Evolutionary conservation across 2,113 vertebrate genomes (phyloP).

Genomic region (Lampris megalopsis): DNA sequence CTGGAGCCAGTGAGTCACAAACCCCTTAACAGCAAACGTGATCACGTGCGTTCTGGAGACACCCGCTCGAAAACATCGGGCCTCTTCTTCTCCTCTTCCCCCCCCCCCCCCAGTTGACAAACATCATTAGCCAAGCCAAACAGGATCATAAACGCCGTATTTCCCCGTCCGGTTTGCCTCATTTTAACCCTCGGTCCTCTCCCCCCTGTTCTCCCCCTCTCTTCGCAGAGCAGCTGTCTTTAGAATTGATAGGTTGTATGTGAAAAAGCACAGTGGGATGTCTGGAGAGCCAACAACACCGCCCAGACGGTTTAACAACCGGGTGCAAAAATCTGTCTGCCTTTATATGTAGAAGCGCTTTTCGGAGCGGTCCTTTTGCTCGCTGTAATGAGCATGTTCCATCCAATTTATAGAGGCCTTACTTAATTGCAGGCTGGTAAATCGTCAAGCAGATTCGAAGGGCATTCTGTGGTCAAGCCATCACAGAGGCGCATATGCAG

Average conservation of each 20-base stretch:
- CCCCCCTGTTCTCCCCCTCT: background rate
- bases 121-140: constrained; percentile 36
- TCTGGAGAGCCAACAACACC: constrained; percentile 44
- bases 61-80: constrained; percentile 55
- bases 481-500: constrained; percentile 45
- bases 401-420: background rate
- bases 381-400: constrained; percentile 44
- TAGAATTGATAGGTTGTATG: constrained; percentile 28
- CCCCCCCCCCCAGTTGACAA: constrained; percentile 35
- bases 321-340: constrained; percentile 64
- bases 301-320: constrained; percentile 65
- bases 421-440: constrained; percentile 20
- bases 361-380: constrained; percentile 36
- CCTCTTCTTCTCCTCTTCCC: constrained; percentile 43
- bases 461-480: constrained; percentile 43
- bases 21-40: constrained; percentile 67
- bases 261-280: constrained; percentile 25
- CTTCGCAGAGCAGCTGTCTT: background rate
- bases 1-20: constrained; percentile 79
- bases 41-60: constrained; percentile 71
- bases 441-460: constrained; percentile 21
- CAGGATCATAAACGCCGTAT: constrained; percentile 45
- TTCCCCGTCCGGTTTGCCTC: constrained; percentile 7
- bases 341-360: constrained; percentile 46
- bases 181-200: background rate